phyloP scores from a whole-genome alignment of 2,888 invertebrate species.

The Lasioglossum leucozonium region DNA sequence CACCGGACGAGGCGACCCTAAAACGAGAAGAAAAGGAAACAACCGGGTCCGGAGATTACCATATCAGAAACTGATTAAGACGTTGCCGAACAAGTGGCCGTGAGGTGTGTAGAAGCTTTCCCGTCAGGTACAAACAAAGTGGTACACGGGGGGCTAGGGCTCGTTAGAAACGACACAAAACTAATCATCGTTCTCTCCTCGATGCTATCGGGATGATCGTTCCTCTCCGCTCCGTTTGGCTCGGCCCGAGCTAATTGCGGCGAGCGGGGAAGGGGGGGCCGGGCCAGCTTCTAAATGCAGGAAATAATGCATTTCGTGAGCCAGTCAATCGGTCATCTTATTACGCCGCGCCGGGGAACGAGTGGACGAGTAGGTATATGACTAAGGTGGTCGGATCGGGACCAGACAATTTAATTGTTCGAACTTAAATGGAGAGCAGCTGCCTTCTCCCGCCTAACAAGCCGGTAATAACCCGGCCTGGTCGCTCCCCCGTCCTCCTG shows the following conservation, averaged over 20 bases:
- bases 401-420: slow-evolving; percentile 83
- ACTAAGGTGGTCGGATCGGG: slow-evolving; percentile 70
- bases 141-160: slow-evolving; percentile 2
- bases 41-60: slow-evolving; percentile 10
- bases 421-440: slow-evolving; percentile 83
- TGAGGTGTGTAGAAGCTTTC: slow-evolving; percentile 3
- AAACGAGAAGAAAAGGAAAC: slow-evolving; percentile 13
- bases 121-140: not conserved
- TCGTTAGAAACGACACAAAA: slow-evolving; percentile 49
- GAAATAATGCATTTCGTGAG: slow-evolving; percentile 64
- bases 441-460: slow-evolving; percentile 81
- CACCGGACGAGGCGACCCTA: not conserved
- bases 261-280: slow-evolving; percentile 20
- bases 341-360: slow-evolving; percentile 54
- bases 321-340: slow-evolving; percentile 63
- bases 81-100: slow-evolving; percentile 5
- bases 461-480: slow-evolving; percentile 82
- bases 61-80: slow-evolving; percentile 14
- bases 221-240: not conserved
- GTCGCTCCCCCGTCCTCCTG: slow-evolving; percentile 9
- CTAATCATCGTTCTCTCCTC: slow-evolving; percentile 34
- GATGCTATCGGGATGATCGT: not conserved
- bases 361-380: slow-evolving; percentile 69
- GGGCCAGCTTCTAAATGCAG: slow-evolving; percentile 51
- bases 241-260: slow-evolving; percentile 50